These are phyloP conservation scores for Chelon labrosus DNA, from an alignment of 2,797 vertebrate species.

Conservation along the genomic window DNA sequence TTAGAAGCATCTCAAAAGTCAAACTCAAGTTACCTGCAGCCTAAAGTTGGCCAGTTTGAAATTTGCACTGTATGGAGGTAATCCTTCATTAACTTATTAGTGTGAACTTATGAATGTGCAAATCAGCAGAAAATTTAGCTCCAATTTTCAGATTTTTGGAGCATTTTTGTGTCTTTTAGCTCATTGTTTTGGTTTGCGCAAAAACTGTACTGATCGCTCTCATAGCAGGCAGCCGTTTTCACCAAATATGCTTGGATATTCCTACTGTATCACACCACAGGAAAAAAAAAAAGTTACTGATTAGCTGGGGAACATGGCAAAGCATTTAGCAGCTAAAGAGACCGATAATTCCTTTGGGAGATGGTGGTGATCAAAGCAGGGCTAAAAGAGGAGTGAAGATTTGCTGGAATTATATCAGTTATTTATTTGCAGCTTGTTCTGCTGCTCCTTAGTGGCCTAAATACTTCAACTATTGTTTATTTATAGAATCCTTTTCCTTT, in stretches of 20 bases:
- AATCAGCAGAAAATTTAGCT: too few species aligned
- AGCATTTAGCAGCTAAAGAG: conserved; percentile 5
- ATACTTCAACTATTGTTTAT: conserved; percentile 3
- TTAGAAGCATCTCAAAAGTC: conserved; percentile 1
- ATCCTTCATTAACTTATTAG: too few species aligned
- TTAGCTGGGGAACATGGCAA: neutral
- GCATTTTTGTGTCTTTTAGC: too few species aligned
- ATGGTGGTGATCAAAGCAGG: neutral
- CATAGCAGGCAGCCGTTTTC: neutral
- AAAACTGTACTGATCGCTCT: neutral
- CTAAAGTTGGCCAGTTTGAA: neutral
- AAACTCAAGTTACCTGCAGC: neutral
- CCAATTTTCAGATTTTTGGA: too few species aligned
- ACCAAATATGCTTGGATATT: neutral
- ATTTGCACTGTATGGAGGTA: neutral
- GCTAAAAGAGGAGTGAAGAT: neutral
- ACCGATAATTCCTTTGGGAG: neutral
- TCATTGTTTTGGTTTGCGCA: neutral
- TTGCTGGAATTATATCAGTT: neutral
- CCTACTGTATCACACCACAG: neutral
- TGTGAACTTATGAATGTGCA: too few species aligned
- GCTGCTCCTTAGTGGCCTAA: neutral
- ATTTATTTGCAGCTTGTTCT: neutral
- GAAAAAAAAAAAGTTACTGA: neutral
- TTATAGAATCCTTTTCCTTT: neutral